Evolutionary conservation across 2,888 invertebrate genomes (phyloP).

Genomic region (Sesamia inferens): DNA sequence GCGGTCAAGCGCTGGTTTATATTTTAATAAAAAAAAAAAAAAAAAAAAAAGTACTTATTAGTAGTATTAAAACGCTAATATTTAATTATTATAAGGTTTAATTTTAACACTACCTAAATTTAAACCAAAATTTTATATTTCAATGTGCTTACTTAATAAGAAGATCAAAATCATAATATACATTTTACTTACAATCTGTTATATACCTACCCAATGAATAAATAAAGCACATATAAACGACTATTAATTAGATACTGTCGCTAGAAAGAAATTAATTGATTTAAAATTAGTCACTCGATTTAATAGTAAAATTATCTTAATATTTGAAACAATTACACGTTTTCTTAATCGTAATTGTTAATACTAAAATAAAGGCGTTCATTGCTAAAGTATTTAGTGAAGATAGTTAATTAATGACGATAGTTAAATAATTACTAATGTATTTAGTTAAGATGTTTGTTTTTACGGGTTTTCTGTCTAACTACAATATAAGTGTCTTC

Average conservation of each 20-base stretch:
- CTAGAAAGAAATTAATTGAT: constrained; percentile 18
- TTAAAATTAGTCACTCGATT: background rate
- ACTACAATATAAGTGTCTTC: no score
- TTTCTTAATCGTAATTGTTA: background rate
- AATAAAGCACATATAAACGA: background rate
- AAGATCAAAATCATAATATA: constrained; percentile 24
- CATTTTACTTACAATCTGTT: no score
- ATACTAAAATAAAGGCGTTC: constrained; percentile 10
- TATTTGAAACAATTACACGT: constrained; percentile 22
- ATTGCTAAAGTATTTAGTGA: no score
- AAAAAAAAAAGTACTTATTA: background rate
- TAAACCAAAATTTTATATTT: background rate
- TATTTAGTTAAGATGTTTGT: no score
- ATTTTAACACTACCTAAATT: background rate
- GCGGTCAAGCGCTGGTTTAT: no score
- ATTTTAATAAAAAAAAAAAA: no score
- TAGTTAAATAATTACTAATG: no score
- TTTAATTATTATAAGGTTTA: no score
- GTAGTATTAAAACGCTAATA: background rate
- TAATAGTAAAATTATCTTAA: constrained; percentile 19
- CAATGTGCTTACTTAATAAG: constrained; percentile 20
- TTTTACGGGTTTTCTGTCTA: no score
- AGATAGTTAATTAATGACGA: no score
- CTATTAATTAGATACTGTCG: background rate
- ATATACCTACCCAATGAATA: background rate